A percentile compares a stretch with the other conserved stretches of the same genome.
phyloP scores from a whole-genome alignment of 2,113 vertebrate genomes.

The Erinaceus europaeus region DNA sequence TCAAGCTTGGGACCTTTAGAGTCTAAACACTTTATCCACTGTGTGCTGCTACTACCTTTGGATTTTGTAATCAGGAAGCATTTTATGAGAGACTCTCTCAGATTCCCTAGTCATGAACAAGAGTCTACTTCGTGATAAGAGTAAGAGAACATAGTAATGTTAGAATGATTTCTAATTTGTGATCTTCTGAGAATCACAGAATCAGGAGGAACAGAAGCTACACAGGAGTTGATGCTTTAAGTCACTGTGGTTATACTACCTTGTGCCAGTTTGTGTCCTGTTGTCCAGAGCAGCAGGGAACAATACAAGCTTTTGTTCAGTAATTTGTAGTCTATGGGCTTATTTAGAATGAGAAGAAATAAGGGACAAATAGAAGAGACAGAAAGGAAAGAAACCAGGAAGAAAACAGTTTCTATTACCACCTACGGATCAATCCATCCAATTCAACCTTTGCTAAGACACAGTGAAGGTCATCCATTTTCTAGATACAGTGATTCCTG shows the following conservation, averaged over 20 bases:
- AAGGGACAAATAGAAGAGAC: not conserved
- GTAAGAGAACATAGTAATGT: not conserved
- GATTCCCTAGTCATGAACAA: not conserved
- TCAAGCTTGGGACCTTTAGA: no score
- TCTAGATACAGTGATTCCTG: not conserved
- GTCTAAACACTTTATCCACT: no score
- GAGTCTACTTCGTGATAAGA: not conserved
- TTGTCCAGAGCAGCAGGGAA: not conserved
- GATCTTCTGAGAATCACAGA: not conserved
- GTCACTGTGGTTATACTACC: not conserved
- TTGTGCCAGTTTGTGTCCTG: not conserved
- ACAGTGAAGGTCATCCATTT: not conserved
- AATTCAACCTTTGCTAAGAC: not conserved
- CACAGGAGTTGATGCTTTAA: not conserved
- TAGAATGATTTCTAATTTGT: not conserved
- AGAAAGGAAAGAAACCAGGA: no score
- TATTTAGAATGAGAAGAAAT: not conserved
- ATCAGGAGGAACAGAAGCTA: not conserved
- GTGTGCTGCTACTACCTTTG: no score
- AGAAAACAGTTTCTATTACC: not conserved
- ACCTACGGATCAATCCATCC: not conserved
- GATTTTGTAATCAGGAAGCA: not conserved
- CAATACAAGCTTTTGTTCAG: not conserved
- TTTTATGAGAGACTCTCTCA: not conserved
- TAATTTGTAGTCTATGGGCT: not conserved